A percentile compares a stretch with the other conserved stretches of the same genome.
These are phyloP conservation scores for Eonycteris spelaea DNA, from an alignment of 2,113 vertebrate genomes.

Conservation along the genomic window DNA sequence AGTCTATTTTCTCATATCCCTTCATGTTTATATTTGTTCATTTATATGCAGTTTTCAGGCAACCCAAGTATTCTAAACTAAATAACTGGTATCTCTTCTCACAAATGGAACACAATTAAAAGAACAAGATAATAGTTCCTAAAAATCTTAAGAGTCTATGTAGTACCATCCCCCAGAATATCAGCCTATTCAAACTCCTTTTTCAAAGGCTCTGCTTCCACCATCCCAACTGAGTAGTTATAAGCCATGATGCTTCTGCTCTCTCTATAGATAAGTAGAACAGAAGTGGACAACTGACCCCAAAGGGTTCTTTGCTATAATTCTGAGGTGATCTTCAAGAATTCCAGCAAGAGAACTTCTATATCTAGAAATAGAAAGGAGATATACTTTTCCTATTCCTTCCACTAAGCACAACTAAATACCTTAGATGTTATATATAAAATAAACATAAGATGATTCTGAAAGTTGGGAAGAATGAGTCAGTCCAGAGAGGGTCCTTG, in stretches of 20 bases:
- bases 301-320: not conserved
- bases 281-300: not conserved
- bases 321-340: not conserved
- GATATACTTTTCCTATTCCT: not conserved
- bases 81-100: not conserved
- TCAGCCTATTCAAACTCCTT: not conserved
- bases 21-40: slow-evolving; percentile 37
- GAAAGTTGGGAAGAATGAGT: not conserved
- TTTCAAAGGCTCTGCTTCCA: not conserved
- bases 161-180: not conserved
- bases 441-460: not conserved
- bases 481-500: not conserved
- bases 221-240: not conserved
- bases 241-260: not conserved
- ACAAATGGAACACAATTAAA: not conserved
- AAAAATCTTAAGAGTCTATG: not conserved
- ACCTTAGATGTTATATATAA: not conserved
- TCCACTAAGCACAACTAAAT: not conserved
- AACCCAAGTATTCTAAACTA: not conserved
- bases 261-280: not conserved
- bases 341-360: not conserved
- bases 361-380: not conserved
- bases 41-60: not conserved
- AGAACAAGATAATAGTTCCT: not conserved
- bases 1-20: not conserved